Evolutionary conservation across 1,140 invertebrate species (phyloP), one percentile per base, ranked within the genome.

Genomic region (Penaeus vannamei): DNA sequence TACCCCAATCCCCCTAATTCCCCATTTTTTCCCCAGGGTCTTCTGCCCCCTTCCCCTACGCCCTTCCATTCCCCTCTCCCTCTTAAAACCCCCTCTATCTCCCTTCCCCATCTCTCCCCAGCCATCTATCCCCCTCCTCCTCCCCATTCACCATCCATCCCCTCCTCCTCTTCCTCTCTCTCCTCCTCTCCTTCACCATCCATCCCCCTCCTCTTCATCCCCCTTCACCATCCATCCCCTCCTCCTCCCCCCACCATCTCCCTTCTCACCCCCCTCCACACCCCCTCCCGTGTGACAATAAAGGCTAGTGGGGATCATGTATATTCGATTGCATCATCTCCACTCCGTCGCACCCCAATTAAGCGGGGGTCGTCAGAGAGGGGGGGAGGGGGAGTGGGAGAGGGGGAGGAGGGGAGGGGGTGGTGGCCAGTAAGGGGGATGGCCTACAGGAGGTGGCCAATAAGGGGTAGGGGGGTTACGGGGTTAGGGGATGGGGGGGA

Each of bases 251-350:
- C 10, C 46, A 36, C 29, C 0, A 61, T 61, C 79, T 4, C 80
- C 32, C 80, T n/a, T 26, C 22, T 1, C 66, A 14, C 77, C 29
- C 76, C 64, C 26, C 60, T 23, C 23, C 64, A 60, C 22, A 29
- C 20, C 23, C 26, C 81, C 22, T 19, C 77, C 72, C 85, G 77
- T 77, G 85, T 46, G 62, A 89, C 81, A 89, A 89, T 84, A 89
- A 89, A 89, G 87, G 87, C 69, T 53, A 22, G 87, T 69, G 77
- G 87, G 87, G 87, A 89, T 89, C 87, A 89, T 89, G 87, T 89
- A 89, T 89, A 89, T 89, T 89, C 87, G 87, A 89, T 89, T 89
- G 87, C 87, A 89, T 89, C 87, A 89, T 84, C 87, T 89, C 82
- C 87, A 89, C 87, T 62, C 87, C 87, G 87, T 84, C 87, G 87